These are phyloP conservation scores for Prenolepis imparis DNA, from an alignment of 2,888 invertebrate genomes.

Conservation along the genomic window DNA sequence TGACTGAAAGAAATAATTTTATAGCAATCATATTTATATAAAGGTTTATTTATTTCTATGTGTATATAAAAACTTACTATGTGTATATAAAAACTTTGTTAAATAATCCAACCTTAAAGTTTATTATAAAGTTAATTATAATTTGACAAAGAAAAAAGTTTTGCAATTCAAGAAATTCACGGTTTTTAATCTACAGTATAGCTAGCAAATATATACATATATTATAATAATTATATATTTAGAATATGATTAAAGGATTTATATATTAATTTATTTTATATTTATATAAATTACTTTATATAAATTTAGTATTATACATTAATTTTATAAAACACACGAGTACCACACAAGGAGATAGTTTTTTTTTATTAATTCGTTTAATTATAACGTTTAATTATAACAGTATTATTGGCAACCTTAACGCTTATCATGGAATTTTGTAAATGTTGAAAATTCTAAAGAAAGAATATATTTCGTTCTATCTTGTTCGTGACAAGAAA, in stretches of 20 bases:
- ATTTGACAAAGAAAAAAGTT: no score
- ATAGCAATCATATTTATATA: neutral
- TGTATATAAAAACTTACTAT: no score
- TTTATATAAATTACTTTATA: neutral
- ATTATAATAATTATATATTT: neutral
- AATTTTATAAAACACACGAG: neutral
- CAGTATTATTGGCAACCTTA: neutral
- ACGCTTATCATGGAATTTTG: neutral
- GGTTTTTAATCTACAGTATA: no score
- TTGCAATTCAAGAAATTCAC: no score
- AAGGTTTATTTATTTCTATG: neutral
- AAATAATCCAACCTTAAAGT: no score
- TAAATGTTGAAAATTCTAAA: neutral
- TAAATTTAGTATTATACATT: neutral
- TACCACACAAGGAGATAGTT: neutral
- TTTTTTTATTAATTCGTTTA: constrained; percentile 6
- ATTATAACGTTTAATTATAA: neutral
- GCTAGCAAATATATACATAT: no score
- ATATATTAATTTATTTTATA: no score
- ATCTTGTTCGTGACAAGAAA: neutral
- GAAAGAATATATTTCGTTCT: constrained; percentile 7
- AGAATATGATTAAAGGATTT: no score
- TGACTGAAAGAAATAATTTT: neutral
- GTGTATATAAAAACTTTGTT: no score
- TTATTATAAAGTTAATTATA: no score